These are phyloP conservation scores for Apteryx owenii DNA, from an alignment of 2,113 vertebrate species.

Conservation along the genomic window DNA sequence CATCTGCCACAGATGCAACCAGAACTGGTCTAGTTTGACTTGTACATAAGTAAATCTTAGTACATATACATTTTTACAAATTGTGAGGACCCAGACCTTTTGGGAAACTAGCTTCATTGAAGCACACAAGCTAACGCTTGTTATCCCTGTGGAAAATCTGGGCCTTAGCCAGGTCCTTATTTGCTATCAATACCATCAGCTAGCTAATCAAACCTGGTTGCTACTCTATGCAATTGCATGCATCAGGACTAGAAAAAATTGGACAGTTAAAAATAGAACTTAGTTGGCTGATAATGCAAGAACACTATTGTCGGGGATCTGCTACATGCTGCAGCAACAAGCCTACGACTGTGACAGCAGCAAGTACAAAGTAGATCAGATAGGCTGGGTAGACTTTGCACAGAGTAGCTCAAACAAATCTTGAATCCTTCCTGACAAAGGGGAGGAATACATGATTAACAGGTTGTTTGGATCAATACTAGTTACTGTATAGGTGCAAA, in stretches of 20 bases:
- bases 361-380: not conserved
- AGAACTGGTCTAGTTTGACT: too few relatives aligned
- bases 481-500: not conserved
- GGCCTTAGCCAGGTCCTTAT: not conserved
- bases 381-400: not conserved
- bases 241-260: not conserved
- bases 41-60: not conserved
- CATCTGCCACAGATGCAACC: fast-evolving
- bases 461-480: not conserved
- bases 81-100: not conserved
- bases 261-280: not conserved
- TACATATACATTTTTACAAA: fast-evolving
- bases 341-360: not conserved
- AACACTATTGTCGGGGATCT: not conserved
- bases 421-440: not conserved
- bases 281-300: not conserved
- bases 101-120: not conserved
- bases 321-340: fast-evolving
- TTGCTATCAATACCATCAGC: not conserved
- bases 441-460: not conserved
- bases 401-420: not conserved
- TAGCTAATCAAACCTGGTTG: not conserved
- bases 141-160: not conserved
- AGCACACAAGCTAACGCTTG: not conserved
- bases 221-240: fast-evolving